A percentile compares a stretch with the other conserved stretches of the same genome.
These are phyloP conservation scores for Saccostrea glomerata DNA, from an alignment of 1,140 invertebrate genomes.

Conservation along the genomic window DNA sequence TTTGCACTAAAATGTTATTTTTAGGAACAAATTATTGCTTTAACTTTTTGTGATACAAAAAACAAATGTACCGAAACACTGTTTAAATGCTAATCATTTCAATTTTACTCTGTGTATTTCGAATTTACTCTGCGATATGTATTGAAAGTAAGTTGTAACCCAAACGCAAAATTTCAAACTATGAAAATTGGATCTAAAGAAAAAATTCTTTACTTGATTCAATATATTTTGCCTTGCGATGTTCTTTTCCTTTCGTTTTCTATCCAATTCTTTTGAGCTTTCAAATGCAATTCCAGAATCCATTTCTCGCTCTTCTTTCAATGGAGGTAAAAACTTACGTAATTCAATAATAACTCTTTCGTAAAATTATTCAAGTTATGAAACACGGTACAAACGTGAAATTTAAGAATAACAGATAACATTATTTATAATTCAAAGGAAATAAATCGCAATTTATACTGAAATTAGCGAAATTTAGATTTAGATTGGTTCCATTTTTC, in stretches of 20 bases:
- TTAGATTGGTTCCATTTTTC: neutral
- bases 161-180: neutral
- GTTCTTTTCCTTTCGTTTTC: neutral
- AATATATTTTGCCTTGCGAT: neutral
- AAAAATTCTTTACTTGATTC: neutral
- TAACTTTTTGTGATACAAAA: neutral
- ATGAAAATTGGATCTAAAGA: no score
- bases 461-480: no score
- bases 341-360: neutral
- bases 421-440: no score
- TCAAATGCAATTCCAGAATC: neutral
- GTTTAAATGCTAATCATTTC: no score
- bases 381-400: neutral
- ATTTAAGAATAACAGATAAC: no score
- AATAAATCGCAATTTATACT: no score
- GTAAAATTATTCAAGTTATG: neutral
- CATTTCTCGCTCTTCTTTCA: neutral
- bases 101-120: neutral
- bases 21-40: neutral
- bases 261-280: neutral
- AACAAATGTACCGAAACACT: neutral
- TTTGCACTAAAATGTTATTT: neutral
- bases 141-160: neutral
- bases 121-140: neutral
- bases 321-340: neutral